These are phyloP conservation scores for Pygoscelis adeliae DNA, from an alignment of 2,113 vertebrate genomes.

Conservation along the genomic window DNA sequence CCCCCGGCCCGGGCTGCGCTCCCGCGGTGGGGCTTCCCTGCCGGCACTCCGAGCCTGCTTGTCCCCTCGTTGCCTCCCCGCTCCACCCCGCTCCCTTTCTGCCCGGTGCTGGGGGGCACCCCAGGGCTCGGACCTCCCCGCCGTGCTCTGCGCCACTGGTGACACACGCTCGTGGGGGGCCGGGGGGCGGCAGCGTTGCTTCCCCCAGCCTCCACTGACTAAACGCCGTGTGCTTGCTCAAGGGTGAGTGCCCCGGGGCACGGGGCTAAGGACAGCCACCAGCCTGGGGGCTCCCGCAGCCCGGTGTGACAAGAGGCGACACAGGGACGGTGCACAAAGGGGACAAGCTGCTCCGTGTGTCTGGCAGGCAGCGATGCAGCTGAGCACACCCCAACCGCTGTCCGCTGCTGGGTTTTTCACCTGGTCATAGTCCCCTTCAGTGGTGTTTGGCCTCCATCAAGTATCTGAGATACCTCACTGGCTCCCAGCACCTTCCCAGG, in stretches of 20 bases:
- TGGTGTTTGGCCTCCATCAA: neutral
- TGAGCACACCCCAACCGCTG: accelerated
- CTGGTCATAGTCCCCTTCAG: accelerated
- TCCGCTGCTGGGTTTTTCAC: neutral
- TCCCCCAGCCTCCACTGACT: accelerated
- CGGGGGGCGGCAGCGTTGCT: neutral
- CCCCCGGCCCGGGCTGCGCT: neutral
- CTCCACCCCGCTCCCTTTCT: accelerated
- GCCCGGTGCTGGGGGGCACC: neutral
- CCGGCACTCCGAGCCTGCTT: neutral
- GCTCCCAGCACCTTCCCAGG: neutral
- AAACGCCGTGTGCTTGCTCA: accelerated
- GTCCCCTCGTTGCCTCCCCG: neutral
- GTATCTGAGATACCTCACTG: accelerated
- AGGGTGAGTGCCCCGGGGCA: accelerated
- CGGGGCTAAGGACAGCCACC: accelerated
- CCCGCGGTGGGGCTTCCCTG: neutral
- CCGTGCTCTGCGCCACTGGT: accelerated
- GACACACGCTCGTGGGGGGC: neutral
- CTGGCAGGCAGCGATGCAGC: neutral
- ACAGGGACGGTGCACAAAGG: neutral
- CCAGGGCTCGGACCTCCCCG: neutral
- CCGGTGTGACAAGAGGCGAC: neutral
- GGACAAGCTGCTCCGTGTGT: accelerated
- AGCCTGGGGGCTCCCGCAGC: neutral